Conservation (phyloP, 2,888 invertebrate species). For the Cinara cedri region DNA sequence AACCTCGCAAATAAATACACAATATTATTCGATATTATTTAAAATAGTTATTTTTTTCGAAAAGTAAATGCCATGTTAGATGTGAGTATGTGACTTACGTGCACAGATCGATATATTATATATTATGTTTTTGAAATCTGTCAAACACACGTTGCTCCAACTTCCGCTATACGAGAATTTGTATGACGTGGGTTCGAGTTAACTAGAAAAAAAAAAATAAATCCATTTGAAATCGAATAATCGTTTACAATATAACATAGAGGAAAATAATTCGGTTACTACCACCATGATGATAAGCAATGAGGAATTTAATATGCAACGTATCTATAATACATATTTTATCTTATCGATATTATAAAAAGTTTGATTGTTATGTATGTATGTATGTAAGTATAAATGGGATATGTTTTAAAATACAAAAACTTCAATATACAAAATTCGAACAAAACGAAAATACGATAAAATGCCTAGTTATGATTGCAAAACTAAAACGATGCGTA, state of each 20-base stretch:
- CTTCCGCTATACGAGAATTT: background rate
- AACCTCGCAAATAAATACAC: background rate
- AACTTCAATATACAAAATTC: background rate
- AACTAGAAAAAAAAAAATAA: background rate
- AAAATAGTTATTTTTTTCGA: background rate
- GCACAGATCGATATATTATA: background rate
- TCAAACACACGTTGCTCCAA: constrained; percentile 8
- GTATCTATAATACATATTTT: background rate
- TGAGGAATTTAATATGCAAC: too few relatives aligned
- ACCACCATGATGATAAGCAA: too few relatives aligned
- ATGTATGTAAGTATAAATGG: too few relatives aligned
- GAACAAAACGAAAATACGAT: background rate
- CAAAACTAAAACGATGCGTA: background rate
- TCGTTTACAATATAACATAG: background rate
- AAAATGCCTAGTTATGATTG: background rate
- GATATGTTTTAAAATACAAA: too few relatives aligned
- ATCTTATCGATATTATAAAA: background rate
- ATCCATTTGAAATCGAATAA: background rate
- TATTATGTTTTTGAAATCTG: constrained; percentile 11
- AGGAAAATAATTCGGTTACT: background rate
- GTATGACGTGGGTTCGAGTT: background rate
- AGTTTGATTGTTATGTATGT: background rate
- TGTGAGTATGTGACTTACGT: background rate
- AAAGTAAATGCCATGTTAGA: background rate
- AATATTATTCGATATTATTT: background rate